These are phyloP conservation scores for Nycteola revayana DNA, from an alignment of 2,888 invertebrate genomes.

Conservation along the genomic window DNA sequence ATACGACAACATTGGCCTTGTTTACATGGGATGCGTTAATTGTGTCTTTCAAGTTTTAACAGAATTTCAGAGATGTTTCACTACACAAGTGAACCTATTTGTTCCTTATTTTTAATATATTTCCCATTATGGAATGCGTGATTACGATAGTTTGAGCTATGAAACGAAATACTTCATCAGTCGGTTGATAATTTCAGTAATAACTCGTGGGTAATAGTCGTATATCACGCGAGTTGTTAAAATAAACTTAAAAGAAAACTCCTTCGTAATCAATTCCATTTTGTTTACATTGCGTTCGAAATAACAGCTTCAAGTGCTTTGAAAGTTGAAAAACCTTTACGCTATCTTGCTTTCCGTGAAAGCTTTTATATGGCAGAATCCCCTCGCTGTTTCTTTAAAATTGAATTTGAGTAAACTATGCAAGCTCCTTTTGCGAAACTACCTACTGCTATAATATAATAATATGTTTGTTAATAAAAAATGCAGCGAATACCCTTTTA, in stretches of 20 bases:
- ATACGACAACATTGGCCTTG: constrained; percentile 64
- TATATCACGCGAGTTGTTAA: constrained; percentile 20
- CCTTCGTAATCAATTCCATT: constrained; percentile 20
- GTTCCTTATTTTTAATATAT: too few relatives aligned
- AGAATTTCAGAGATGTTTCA: constrained; percentile 63
- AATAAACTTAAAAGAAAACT: constrained; percentile 14
- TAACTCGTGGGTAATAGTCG: too few relatives aligned
- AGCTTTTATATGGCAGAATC: constrained; percentile 12
- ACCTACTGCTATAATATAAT: too few relatives aligned
- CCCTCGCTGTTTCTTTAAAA: constrained; percentile 6
- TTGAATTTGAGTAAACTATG: not conserved
- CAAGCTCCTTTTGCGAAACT: not conserved
- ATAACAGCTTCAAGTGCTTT: constrained; percentile 10
- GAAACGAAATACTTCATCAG: constrained; percentile 27
- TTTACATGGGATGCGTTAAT: constrained; percentile 68
- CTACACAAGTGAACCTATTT: too few relatives aligned
- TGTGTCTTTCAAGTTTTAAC: constrained; percentile 67
- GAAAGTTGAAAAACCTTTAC: constrained; percentile 13
- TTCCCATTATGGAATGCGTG: too few relatives aligned
- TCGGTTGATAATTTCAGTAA: constrained; percentile 14
- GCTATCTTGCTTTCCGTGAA: constrained; percentile 11
- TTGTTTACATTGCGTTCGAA: constrained; percentile 5
- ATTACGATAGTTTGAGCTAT: constrained; percentile 24
- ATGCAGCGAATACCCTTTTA: too few relatives aligned
- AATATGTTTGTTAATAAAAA: too few relatives aligned